Conservation (phyloP, 2,797 vertebrate species). For the Crypturellus tataupa region DNA sequence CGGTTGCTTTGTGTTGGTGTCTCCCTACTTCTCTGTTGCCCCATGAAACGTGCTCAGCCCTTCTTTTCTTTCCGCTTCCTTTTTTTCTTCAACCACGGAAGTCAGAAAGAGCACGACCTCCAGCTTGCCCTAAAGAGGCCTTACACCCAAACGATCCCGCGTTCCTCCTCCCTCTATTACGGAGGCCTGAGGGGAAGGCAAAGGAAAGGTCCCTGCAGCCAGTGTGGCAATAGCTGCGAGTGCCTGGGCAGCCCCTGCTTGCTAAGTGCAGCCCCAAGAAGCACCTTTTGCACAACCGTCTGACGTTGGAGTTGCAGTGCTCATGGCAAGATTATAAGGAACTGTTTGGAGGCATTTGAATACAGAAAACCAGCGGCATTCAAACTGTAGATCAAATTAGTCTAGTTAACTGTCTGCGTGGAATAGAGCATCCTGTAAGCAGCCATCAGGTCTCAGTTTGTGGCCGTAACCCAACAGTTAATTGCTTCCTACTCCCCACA, state of each 20-base stretch:
- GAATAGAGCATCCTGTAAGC: not conserved
- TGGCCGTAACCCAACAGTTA: not conserved
- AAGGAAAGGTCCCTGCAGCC: not conserved
- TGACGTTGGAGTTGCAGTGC: constrained; percentile 35
- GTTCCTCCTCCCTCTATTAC: not conserved
- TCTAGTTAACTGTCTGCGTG: constrained; percentile 8
- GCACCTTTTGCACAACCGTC: not conserved
- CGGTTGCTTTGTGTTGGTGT: not conserved
- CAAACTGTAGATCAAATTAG: constrained; percentile 30
- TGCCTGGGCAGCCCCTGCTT: not conserved
- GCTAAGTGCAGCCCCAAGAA: not conserved
- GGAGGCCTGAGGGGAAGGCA: not conserved
- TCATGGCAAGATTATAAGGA: constrained; percentile 44
- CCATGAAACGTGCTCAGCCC: not conserved
- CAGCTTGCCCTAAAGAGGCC: not conserved
- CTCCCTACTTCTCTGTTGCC: not conserved
- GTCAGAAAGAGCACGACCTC: not conserved
- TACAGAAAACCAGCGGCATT: constrained; percentile 21
- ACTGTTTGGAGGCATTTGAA: constrained; percentile 19
- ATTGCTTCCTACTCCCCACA: constrained; percentile 28
- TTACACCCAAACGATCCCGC: not conserved
- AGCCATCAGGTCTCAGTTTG: not conserved
- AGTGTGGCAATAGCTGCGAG: not conserved
- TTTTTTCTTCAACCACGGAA: not conserved
- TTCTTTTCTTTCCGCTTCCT: not conserved